Percentiles rank a stretch among this genome's conserved stretches.
These are phyloP conservation scores for Drosophila prolongata DNA, from an alignment of 2,888 invertebrate species.

Conservation along the genomic window DNA sequence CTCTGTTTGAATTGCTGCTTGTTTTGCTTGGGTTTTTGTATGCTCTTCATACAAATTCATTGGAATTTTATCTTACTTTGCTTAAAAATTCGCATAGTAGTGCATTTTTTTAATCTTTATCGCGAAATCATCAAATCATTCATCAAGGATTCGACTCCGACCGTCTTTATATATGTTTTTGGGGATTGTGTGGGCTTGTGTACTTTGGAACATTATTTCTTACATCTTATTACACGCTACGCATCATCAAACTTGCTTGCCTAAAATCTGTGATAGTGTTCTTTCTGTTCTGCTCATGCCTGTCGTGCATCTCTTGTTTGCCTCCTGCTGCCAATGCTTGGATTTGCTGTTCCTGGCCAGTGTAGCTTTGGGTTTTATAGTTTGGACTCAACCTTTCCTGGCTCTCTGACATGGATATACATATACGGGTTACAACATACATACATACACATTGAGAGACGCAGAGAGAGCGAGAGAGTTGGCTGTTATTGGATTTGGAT, in stretches of 20 bases:
- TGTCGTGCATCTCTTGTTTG: conserved; percentile 12
- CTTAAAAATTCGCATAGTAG: conserved; percentile 17
- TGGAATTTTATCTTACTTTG: conserved; percentile 27
- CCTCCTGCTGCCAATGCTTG: conserved; percentile 45
- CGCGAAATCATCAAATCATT: conserved; percentile 6
- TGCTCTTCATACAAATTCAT: conserved; percentile 30
- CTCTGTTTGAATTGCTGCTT: neutral
- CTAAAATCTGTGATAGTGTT: conserved; percentile 16
- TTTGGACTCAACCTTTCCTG: conserved; percentile 1
- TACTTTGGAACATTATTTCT: conserved; percentile 27
- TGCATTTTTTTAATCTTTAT: neutral
- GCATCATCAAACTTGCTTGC: conserved; percentile 7
- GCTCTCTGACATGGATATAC: conserved; percentile 22
- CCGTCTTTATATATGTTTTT: conserved; percentile 1
- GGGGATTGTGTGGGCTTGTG: conserved; percentile 2
- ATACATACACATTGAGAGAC: conserved; percentile 20
- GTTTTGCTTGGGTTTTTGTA: conserved; percentile 19
- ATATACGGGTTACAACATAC: conserved; percentile 18
- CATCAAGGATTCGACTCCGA: conserved; percentile 15
- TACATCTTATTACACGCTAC: conserved; percentile 23
- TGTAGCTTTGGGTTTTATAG: neutral
- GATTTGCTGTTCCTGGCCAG: conserved; percentile 26
- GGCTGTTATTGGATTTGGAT: neutral
- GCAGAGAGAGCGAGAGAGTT: conserved; percentile 16
- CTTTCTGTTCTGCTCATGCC: conserved; percentile 8